These are phyloP conservation scores for Eucidaris tribuloides DNA, from an alignment of 35 echinoderm and acorn worm species.

Conservation along the genomic window DNA sequence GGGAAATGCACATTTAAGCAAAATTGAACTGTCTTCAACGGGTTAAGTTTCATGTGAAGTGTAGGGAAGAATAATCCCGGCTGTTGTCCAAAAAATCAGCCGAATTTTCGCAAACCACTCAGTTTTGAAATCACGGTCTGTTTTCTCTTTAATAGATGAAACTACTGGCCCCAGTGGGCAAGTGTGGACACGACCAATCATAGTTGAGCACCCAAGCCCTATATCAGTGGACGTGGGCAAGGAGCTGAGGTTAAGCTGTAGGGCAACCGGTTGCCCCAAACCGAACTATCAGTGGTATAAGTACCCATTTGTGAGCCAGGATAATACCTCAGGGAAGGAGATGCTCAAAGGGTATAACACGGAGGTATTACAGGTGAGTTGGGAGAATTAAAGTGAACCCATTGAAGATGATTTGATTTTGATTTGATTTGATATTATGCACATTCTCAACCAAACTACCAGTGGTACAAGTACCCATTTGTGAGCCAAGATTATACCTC, in stretches of 20 bases:
- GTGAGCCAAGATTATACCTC: not conserved
- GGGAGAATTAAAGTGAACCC: no score
- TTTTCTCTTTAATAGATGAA: not conserved
- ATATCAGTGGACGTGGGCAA: conserved; percentile 33
- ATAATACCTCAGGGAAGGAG: not conserved
- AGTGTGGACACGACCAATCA: conserved; percentile 12
- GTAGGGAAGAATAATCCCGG: no score
- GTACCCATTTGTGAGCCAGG: not conserved
- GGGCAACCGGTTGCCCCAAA: conserved; percentile 50
- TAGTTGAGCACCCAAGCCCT: conserved; percentile 44
- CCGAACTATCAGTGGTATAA: conserved; percentile 88
- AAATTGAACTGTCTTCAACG: no score
- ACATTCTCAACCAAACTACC: conserved; percentile 76
- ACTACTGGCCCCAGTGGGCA: not conserved
- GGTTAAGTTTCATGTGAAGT: no score
- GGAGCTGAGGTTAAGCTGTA: conserved; percentile 39
- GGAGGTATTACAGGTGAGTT: conserved; percentile 38
- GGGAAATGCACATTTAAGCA: no score
- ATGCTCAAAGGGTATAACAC: conserved; percentile 6
- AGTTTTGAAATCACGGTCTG: no score
- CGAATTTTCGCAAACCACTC: not conserved
- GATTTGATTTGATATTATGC: no score
- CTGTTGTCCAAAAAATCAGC: no score
- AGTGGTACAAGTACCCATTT: conserved; percentile 61
- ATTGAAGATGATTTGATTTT: no score